Percentiles rank a stretch among this genome's conserved stretches.
Conservation (phyloP, 2,113 vertebrate genomes). For the Podarcis cretensis region DNA sequence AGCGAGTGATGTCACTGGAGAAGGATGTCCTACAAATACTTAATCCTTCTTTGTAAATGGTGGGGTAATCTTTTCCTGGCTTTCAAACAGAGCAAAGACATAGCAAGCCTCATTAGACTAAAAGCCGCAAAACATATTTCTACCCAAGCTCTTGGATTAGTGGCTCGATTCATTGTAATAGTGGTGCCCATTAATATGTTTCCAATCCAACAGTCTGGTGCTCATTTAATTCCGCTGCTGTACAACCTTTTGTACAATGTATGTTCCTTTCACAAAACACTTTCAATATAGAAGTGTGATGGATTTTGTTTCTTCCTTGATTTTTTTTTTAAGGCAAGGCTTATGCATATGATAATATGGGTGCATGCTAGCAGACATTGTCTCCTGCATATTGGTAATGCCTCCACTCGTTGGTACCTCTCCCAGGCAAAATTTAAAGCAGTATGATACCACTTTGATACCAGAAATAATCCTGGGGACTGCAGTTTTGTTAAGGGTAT, state of each 20-base stretch:
- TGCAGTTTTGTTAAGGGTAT: too few relatives aligned
- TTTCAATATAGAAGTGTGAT: neutral
- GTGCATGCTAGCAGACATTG: neutral
- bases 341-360: too few relatives aligned
- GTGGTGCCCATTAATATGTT: neutral
- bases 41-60: conserved; percentile 23
- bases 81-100: conserved; percentile 21
- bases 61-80: neutral
- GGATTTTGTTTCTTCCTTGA: neutral
- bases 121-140: conserved; percentile 19
- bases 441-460: too few relatives aligned
- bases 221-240: neutral
- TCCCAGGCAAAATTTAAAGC: too few relatives aligned
- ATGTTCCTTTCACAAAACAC: neutral
- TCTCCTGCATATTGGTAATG: neutral
- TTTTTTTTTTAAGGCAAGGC: neutral
- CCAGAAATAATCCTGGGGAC: too few relatives aligned
- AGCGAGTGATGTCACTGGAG: neutral
- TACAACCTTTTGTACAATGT: neutral
- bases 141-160: neutral
- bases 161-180: conserved; percentile 15
- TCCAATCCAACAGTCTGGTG: neutral
- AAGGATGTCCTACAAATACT: neutral
- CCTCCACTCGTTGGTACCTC: neutral
- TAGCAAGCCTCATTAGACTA: conserved; percentile 6